Base-by-base conservation (phyloP, 2,113 vertebrate species). In the Heteronetta atricapilla region DNA sequence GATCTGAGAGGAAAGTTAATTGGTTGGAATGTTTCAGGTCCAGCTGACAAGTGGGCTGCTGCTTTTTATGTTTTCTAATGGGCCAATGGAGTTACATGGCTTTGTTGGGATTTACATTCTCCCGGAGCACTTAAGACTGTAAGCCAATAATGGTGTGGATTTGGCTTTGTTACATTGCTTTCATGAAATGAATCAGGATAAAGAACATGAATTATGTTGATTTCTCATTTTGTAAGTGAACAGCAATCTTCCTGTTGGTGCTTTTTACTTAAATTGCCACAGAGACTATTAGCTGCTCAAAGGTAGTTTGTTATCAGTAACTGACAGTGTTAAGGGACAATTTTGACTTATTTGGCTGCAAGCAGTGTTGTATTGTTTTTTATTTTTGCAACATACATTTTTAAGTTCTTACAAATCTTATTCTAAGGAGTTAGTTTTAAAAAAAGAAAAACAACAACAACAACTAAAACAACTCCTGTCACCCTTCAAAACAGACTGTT, bases 91-190 rank as follows among this genome's bases (percentile, higher is more conserved):
- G 64, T 93, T 91, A 78, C 69, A 21, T n/a, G 80, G 83, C 83
- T 96, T 95, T 96, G 33, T 75, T 86, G 86, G 92, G 86, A 95
- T 96, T 93, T 95, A 44, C 0, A 0, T 72, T 78, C 53, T 87
- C 74, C 59, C 5, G 0, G 66, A n/a, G 73, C 82, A 50, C 5
- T 89, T 92, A 82, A 60, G 68, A 52, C 83, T 86, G 36, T 79
- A 89, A 70, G 38, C 58, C 50, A 77, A 66, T 88, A 86, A 74
- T 90, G 80, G 90, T 92, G 90, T 82, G 83, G 85, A 93, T 94
- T 88, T 95, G 84, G 59, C 88, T 91, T 83, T 92, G 63, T 88
- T 50, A 21, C 53, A 15, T 5, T 36, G 53, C 60, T 86, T 94
- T 62, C 56, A 83, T 72, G 83, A 90, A 96, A 92, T 87, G 48